A percentile compares a stretch with the other conserved stretches of the same genome.
These are phyloP conservation scores for Saccostrea cuccullata DNA, from an alignment of 1,140 invertebrate genomes.

Conservation along the genomic window DNA sequence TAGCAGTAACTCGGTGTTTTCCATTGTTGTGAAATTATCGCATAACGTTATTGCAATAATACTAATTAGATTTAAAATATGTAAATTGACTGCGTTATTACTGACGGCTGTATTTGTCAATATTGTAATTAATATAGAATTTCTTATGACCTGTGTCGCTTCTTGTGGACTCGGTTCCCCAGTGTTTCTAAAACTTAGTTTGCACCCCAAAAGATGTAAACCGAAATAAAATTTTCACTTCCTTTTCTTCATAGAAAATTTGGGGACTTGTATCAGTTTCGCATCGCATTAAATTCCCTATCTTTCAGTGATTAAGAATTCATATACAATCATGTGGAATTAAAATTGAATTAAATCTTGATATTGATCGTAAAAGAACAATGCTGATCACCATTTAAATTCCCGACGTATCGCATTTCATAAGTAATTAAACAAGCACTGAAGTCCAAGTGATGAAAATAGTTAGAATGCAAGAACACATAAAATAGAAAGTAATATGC, in stretches of 20 bases:
- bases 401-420: not conserved
- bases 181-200: slow-evolving; percentile 10
- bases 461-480: slow-evolving; percentile 14
- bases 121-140: slow-evolving; percentile 27
- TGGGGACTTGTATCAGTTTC: slow-evolving; percentile 9
- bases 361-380: slow-evolving; percentile 37
- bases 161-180: slow-evolving; percentile 2
- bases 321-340: slow-evolving; percentile 14
- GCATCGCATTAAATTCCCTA: slow-evolving; percentile 21
- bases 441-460: not conserved
- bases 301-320: slow-evolving; percentile 32
- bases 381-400: not conserved
- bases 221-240: slow-evolving; percentile 33
- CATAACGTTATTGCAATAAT: not conserved
- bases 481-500: slow-evolving; percentile 22
- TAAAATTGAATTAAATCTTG: slow-evolving; percentile 34
- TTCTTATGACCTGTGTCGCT: not conserved
- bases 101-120: slow-evolving; percentile 9
- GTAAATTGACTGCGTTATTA: slow-evolving; percentile 24
- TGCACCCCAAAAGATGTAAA: not conserved
- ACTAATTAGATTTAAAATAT: slow-evolving; percentile 31
- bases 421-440: slow-evolving; percentile 33
- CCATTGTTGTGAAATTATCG: slow-evolving; percentile 28
- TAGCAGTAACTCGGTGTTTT: not conserved
- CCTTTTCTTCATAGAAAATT: not conserved